A percentile compares a stretch with the other conserved stretches of the same genome.
Conservation (phyloP, 2,113 vertebrate genomes). For the Apistogramma diplotaenia region DNA sequence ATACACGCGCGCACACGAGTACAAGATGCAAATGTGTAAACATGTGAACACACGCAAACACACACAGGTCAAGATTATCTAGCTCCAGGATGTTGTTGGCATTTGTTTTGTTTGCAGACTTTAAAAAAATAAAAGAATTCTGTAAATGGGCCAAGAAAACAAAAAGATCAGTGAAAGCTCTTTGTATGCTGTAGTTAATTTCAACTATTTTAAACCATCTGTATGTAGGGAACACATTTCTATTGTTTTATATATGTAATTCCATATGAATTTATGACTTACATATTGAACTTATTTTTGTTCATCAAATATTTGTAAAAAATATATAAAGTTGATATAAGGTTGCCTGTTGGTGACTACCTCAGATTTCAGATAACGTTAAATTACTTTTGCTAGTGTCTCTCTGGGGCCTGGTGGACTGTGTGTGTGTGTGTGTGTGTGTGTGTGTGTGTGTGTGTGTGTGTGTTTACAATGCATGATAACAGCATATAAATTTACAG, state of each 20-base stretch:
- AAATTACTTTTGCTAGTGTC: no score
- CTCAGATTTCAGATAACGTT: not conserved
- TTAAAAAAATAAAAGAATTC: not conserved
- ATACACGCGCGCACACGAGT: not conserved
- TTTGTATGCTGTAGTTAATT: no score
- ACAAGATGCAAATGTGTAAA: not conserved
- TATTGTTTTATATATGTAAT: no score
- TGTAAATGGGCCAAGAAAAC: not conserved
- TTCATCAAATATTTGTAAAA: no score
- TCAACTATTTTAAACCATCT: no score
- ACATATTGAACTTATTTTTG: no score
- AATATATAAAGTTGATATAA: no score
- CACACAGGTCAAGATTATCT: not conserved
- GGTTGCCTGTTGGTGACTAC: not conserved
- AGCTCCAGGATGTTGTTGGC: not conserved
- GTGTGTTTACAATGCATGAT: not conserved
- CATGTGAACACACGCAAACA: not conserved
- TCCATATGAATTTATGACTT: no score
- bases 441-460: not conserved
- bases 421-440: not conserved
- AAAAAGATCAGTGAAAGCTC: no score
- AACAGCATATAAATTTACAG: not conserved
- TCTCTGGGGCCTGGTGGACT: not conserved
- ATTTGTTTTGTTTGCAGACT: constrained; percentile 1
- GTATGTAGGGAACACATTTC: no score